These are phyloP conservation scores for Hedya salicella DNA, from an alignment of 2,888 invertebrate genomes.

Conservation along the genomic window DNA sequence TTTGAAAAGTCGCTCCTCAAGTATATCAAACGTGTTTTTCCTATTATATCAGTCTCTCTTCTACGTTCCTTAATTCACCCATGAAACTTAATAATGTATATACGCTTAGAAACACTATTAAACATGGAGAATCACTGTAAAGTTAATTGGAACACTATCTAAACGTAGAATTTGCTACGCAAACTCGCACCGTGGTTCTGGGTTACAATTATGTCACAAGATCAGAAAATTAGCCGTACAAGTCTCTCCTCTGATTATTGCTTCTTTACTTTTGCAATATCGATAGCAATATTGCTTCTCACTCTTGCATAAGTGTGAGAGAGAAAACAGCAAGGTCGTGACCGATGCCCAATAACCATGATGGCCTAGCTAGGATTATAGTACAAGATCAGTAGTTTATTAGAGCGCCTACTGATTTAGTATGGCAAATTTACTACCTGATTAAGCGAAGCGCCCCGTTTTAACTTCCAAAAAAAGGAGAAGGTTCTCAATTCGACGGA, in stretches of 20 bases:
- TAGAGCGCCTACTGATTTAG: too few relatives aligned
- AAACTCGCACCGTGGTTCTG: not conserved
- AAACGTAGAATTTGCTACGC: constrained; percentile 20
- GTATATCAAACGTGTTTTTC: too few relatives aligned
- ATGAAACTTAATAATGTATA: constrained; percentile 4
- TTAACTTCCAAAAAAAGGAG: too few relatives aligned
- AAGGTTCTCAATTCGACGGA: too few relatives aligned
- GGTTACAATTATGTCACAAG: not conserved
- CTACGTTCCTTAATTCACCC: not conserved
- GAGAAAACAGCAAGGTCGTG: too few relatives aligned
- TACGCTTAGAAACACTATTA: constrained; percentile 19
- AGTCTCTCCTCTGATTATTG: too few relatives aligned
- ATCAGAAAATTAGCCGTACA: not conserved
- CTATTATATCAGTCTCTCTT: not conserved
- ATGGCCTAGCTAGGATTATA: too few relatives aligned
- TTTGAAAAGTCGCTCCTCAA: too few relatives aligned
- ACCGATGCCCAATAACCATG: too few relatives aligned
- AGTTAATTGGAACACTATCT: constrained; percentile 36
- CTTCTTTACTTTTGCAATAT: not conserved
- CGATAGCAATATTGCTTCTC: not conserved
- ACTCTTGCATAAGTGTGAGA: not conserved
- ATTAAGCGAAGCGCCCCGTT: too few relatives aligned
- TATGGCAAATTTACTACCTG: too few relatives aligned
- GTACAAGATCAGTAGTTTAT: too few relatives aligned
- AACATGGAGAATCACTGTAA: constrained; percentile 24